These are phyloP conservation scores for Promerops cafer DNA, from an alignment of 2,113 vertebrate genomes.

Conservation along the genomic window DNA sequence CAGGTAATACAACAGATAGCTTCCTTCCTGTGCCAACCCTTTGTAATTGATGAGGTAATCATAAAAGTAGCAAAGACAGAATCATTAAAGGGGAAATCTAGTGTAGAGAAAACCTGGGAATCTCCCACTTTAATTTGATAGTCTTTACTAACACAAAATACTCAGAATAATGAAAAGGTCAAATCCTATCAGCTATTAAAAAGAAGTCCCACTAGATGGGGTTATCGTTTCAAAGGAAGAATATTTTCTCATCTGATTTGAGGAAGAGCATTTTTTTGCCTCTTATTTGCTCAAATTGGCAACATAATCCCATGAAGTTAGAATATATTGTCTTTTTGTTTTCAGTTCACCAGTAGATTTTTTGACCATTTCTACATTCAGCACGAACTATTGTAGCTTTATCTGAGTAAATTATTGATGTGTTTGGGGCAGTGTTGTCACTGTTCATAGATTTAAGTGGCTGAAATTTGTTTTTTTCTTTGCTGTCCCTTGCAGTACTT, in stretches of 20 bases:
- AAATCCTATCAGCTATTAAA: background rate
- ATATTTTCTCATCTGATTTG: background rate
- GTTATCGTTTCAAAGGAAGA: background rate
- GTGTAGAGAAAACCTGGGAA: background rate
- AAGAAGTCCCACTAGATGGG: background rate
- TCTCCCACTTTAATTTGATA: background rate
- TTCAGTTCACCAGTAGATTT: background rate
- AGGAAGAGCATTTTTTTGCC: background rate
- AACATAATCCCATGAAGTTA: background rate
- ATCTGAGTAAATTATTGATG: background rate
- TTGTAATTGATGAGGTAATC: background rate
- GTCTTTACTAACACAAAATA: background rate
- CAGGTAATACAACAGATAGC: background rate
- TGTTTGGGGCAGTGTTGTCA: background rate
- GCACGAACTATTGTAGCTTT: background rate
- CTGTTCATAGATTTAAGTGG: background rate
- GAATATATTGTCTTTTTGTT: background rate
- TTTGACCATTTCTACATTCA: background rate
- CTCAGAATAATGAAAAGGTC: background rate
- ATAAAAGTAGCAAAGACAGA: background rate
- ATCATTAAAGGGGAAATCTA: background rate
- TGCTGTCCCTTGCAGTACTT: background rate
- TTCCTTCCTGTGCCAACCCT: background rate
- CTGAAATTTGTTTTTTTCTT: background rate
- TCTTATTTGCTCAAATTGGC: background rate